Percentiles rank a stretch among this genome's conserved stretches.
Evolutionary conservation across 2,888 invertebrate species (phyloP).

Genomic region (Mechanitis messenoides): DNA sequence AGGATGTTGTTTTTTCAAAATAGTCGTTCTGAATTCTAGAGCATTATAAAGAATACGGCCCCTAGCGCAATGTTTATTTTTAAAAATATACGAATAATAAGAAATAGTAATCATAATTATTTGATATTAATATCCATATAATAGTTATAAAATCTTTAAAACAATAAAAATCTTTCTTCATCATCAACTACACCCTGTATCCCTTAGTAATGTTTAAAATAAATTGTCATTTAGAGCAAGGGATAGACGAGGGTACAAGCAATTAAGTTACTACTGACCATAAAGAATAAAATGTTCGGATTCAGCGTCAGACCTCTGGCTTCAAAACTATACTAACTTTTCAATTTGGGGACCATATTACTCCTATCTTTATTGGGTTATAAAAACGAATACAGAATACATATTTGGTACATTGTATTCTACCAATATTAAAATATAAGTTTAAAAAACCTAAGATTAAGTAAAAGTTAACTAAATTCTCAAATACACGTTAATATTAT

Average conservation of each 20-base stretch:
- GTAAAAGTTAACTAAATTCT: background rate
- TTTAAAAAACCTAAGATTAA: background rate
- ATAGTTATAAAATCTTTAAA: too few species aligned
- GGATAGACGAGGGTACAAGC: slow-evolving; percentile 70
- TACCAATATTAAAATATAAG: background rate
- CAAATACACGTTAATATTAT: background rate
- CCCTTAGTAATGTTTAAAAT: slow-evolving; percentile 51
- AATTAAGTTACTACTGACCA: slow-evolving; percentile 62
- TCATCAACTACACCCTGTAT: slow-evolving; percentile 22
- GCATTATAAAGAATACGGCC: background rate
- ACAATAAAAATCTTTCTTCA: too few species aligned
- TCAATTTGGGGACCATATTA: slow-evolving; percentile 29
- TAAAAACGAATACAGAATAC: slow-evolving; percentile 17
- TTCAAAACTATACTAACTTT: slow-evolving; percentile 42
- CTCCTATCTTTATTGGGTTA: too few species aligned
- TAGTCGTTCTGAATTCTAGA: background rate
- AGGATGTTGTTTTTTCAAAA: slow-evolving; percentile 34
- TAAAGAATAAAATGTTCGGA: slow-evolving; percentile 71
- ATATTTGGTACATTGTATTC: background rate
- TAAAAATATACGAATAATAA: background rate
- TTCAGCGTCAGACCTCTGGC: slow-evolving; percentile 42
- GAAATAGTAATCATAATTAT: background rate
- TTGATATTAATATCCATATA: too few species aligned
- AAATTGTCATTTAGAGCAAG: slow-evolving; percentile 69
- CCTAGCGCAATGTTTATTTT: background rate